A percentile compares a stretch with the other conserved stretches of the same genome.
These are phyloP conservation scores for Clangula hyemalis DNA, from an alignment of 2,797 vertebrate species.

Conservation along the genomic window DNA sequence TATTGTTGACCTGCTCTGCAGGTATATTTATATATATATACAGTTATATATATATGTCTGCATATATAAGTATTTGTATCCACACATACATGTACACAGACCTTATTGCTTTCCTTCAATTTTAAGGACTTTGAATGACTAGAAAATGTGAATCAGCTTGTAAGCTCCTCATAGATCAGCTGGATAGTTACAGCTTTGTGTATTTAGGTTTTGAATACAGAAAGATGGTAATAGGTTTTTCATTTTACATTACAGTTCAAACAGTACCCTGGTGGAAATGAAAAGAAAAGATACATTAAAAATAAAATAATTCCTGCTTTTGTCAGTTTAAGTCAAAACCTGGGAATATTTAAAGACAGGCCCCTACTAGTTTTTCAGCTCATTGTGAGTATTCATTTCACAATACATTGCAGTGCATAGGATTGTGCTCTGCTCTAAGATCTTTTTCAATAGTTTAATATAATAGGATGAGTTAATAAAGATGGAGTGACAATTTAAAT, in stretches of 20 bases:
- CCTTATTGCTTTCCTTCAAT: background rate
- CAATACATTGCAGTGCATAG: background rate
- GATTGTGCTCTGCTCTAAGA: background rate
- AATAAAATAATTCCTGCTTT: background rate
- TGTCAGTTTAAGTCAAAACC: too few species aligned
- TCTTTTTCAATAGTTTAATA: background rate
- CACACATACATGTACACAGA: background rate
- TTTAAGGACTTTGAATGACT: background rate
- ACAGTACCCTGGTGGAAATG: background rate
- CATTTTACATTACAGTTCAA: background rate
- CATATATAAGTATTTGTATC: background rate
- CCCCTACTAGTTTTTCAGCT: background rate
- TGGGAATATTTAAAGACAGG: background rate
- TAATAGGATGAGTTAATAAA: background rate
- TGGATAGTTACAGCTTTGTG: background rate
- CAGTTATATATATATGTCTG: background rate
- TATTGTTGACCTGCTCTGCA: background rate
- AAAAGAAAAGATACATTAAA: conserved; percentile 24
- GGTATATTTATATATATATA: too few species aligned
- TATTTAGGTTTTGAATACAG: background rate
- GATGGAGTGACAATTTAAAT: background rate
- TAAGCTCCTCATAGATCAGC: background rate
- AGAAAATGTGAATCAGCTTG: background rate
- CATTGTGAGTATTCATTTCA: background rate
- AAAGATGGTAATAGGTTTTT: conserved; percentile 1